Base-by-base conservation (phyloP, 1,140 invertebrate species). In the Steinernema feltiae region DNA sequence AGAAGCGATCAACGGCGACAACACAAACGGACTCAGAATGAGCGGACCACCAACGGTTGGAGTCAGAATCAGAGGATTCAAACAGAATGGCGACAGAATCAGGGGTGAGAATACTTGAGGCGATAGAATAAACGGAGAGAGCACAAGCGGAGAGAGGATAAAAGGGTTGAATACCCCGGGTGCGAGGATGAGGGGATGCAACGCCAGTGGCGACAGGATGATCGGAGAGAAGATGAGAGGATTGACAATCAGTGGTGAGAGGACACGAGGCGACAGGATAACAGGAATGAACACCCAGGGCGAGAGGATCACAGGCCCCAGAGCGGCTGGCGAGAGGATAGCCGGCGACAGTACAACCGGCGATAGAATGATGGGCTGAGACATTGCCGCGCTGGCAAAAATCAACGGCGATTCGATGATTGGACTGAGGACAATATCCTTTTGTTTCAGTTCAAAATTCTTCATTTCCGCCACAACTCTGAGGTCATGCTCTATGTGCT, bases 281-380 rank as follows among this genome's bases (percentile, higher is more conserved):
- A 83, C 35, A 7, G 83, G 83, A 21, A 82, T 75, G 29, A 84
- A 82, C 0, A 85, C 18, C 81, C 80, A 84, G 1, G 82, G 82
- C 29, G 75, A 79, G n/a, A 83, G 76, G 32, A 84, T 72, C 31
- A 85, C 70, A 7, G 79, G 77, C 17, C 82, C 82, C 15, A 83
- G 53, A 2, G 80, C 77, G 3, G 82, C 82, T 17, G 82, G 84
- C 0, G 83, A 73, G 27, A 84, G 78, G 32, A 85, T 73, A 18
- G 78, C 70, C 12, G 80, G 80, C 15, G 80, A 84, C 2, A 85
- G 71, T 3, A 84, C 79, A 3, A 81, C 30, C 30, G 83, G 83
- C 7, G 79, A 78, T 18, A 85, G 46, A 53, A 85, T 76, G 35
- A 85, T 21, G 0, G 79, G 48, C 70, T 78, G 78, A 69, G 48